Evolutionary conservation across 2,888 invertebrate species (phyloP), one percentile per base, ranked within the genome.

Genomic region (Argynnis bischoffii): DNA sequence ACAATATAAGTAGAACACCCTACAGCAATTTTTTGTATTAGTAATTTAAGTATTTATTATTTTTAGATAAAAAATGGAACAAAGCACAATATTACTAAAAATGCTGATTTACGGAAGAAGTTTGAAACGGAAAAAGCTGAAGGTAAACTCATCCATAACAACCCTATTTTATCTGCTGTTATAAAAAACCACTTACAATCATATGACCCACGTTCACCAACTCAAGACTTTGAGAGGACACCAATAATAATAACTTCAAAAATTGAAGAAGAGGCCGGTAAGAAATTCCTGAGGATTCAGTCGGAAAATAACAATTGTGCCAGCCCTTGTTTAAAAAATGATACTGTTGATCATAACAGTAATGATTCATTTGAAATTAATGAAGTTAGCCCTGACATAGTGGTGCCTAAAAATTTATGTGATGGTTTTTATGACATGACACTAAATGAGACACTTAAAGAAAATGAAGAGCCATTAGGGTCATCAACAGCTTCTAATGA

Each of bases 141-240:
- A 73, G 86, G 87, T 69, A 90, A 90, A 70, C 79, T 88, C 1
- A 86, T 90, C 70, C 89, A 87, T 57, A 90, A 92, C 67, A 92
- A 92, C 77, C 93, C 93, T 1, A 90, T 92, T 64, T 79, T 93
- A 8, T 89, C 91, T 53, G 91, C 92, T 64, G 89, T 93, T 56
- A 91, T 93, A 70, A 92, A 89, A 72, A 92, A 88, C 72, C 92
- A 92, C 74, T 81, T 93, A 56, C 90, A 91, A 68, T 90, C 89
- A 13, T 92, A 91, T 77, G 93, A 95, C 78, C 94, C 94, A 46
- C 88, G 94, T 50, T 94, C 94, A 2, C 94, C 94, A 31, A 90
- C 94, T 56, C 87, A 90, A 68, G 94, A 94, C 67, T 94, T 94
- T 83, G 90, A 92, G 69, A 86, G 94, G 65, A 94, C 94, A n/a